phyloP scores from a whole-genome alignment of 2,888 invertebrate species.

The Apamea crenata region DNA sequence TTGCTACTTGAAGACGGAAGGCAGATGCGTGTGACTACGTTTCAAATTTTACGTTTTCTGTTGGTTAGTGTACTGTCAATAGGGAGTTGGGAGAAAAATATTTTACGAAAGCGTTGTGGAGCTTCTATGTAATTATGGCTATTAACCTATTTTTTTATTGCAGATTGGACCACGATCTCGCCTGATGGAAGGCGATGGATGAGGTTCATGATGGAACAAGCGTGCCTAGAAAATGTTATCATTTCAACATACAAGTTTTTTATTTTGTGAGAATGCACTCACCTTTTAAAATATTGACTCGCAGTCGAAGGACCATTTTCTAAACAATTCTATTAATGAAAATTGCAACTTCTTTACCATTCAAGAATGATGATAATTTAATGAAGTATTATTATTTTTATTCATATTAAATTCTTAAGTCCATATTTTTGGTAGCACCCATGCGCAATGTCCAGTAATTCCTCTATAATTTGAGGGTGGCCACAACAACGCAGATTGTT shows the following conservation, averaged over 20 bases:
- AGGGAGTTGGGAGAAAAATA: constrained; percentile 56
- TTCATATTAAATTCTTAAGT: constrained; percentile 64
- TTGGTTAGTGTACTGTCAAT: constrained; percentile 65
- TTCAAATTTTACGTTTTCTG: constrained; percentile 83
- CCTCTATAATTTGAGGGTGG: constrained; percentile 87
- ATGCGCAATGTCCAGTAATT: constrained; percentile 79
- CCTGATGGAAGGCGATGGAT: no score
- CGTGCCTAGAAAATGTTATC: no score
- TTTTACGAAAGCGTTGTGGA: no score
- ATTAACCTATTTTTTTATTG: background rate
- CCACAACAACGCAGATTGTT: constrained; percentile 82
- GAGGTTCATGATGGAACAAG: no score
- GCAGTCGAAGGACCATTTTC: background rate
- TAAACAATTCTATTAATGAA: background rate
- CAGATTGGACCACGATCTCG: no score
- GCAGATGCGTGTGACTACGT: constrained; percentile 88
- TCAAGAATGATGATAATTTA: no score
- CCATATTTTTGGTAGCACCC: constrained; percentile 60
- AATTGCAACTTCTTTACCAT: background rate
- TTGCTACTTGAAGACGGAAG: constrained; percentile 83
- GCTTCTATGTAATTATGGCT: no score
- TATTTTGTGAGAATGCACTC: background rate
- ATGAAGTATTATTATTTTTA: background rate
- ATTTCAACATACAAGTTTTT: background rate
- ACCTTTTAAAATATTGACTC: no score